Base-by-base conservation (phyloP, 2,113 vertebrate species). In the Tragelaphus strepsiceros region DNA sequence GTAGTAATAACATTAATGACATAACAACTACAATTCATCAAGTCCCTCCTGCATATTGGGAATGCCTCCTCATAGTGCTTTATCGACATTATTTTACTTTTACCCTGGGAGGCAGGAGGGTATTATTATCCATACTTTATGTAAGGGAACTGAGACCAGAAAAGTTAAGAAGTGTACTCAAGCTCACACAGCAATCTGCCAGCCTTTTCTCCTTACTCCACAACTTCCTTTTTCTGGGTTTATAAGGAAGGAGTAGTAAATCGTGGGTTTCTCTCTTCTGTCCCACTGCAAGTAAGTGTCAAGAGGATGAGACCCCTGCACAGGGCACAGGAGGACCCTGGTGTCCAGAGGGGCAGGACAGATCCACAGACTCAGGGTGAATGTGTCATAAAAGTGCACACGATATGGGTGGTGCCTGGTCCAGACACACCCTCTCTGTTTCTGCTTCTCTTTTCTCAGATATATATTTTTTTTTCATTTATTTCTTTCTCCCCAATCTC, bases 381-480 rank as follows among this genome's bases (percentile, higher is more conserved):
- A 7, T 10, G 1, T 1, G 30, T 0, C 1, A 7, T 35, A 51
- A 4, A 13, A n/a, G 3, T 0, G 1, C 5, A 0, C 9, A 3
- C 16, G 0, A 2, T 6, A 46, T 5, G 16, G 26, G 6, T 0
- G 3, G 5, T 22, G 2, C 39, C 24, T 30, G 5, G 22, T 26
- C 35, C 49, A 7, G 22, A 39, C 13, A 39, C n/a, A 46, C 17
- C 5, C 67, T 86, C 88, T 24, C 19, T 43, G 12, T 22, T 85
- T 17, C 15, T 8, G 21, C 19, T 71, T 51, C 61, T 80, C 54
- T 13, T 64, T 59, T 35, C 35, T 82, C 81, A 43, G 6, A 43
- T 4, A 43, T 4, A 43, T 43, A 5, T 43, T 43, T 43, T 5
- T 58, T 30, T 81, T n/a, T 32, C 85, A 13, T 32, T 61, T 35